Percentiles rank a stretch among this genome's conserved stretches.
phyloP scores from a whole-genome alignment of 2,797 vertebrate species.

The Gymnopithys bicolor region DNA sequence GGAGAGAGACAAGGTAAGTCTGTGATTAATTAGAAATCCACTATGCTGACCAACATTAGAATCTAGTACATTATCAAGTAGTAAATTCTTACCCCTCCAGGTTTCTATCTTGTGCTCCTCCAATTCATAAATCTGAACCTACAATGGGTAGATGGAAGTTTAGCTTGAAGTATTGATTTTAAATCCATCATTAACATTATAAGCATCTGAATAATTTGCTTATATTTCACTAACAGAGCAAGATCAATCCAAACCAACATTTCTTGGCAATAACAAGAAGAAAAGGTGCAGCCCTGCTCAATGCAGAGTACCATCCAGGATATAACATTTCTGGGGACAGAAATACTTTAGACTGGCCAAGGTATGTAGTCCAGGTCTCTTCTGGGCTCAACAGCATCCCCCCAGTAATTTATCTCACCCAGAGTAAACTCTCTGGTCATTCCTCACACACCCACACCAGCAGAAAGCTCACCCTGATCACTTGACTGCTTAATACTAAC shows the following conservation, averaged over 20 bases:
- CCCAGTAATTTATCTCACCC: background rate
- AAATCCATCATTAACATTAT: background rate
- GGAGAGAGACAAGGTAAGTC: background rate
- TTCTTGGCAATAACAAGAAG: background rate
- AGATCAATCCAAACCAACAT: background rate
- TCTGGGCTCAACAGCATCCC: background rate
- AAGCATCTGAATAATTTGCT: background rate
- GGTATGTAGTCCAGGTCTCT: background rate
- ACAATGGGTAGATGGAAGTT: conserved; percentile 7
- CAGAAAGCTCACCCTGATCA: background rate
- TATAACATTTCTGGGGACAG: background rate
- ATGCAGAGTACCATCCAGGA: background rate
- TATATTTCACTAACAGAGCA: background rate
- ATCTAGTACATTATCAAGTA: background rate
- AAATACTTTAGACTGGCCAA: background rate
- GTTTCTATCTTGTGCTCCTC: conserved; percentile 99
- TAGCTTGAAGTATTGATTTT: background rate
- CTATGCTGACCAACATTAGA: background rate
- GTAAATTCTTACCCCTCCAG: conserved; percentile 89
- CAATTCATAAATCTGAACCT: conserved; percentile 99
- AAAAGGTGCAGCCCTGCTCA: background rate
- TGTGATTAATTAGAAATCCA: background rate
- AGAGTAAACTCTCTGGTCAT: background rate
- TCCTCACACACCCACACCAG: background rate
- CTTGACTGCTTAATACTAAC: background rate